These are phyloP conservation scores for Apostichopus leukothele DNA, from an alignment of 53 echinoderm and acorn worm species.

Conservation along the genomic window DNA sequence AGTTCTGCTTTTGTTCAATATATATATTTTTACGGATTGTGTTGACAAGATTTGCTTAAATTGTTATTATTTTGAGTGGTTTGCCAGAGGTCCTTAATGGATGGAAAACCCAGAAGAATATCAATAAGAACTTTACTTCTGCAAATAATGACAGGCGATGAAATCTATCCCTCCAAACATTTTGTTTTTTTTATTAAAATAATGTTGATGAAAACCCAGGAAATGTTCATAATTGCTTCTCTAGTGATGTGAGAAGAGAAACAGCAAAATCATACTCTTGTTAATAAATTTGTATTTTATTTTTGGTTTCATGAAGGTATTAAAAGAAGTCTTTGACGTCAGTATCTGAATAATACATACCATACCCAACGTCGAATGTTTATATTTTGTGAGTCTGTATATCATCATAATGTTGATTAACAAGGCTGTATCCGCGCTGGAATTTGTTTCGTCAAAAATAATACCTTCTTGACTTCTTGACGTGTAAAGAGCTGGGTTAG, in stretches of 20 bases:
- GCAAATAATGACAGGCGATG: not conserved
- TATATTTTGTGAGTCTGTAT: too few relatives aligned
- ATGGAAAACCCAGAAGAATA: not conserved
- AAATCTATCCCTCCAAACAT: not conserved
- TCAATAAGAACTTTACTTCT: not conserved
- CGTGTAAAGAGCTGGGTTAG: too few relatives aligned
- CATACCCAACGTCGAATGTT: too few relatives aligned
- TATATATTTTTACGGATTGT: not conserved
- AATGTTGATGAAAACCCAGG: slow-evolving; percentile 1
- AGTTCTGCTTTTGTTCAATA: not conserved
- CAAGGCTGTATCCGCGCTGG: too few relatives aligned
- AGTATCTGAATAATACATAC: too few relatives aligned
- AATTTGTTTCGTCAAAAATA: too few relatives aligned
- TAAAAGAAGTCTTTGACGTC: too few relatives aligned
- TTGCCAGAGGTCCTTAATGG: not conserved
- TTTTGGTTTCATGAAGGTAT: not conserved
- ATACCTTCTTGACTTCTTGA: too few relatives aligned
- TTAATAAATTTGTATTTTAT: not conserved
- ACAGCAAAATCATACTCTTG: not conserved
- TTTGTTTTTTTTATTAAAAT: not conserved
- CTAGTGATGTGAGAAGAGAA: not conserved
- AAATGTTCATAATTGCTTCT: slow-evolving; percentile 1
- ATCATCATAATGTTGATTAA: too few relatives aligned
- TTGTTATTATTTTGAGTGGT: slow-evolving; percentile 4
- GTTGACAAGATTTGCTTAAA: not conserved